Evolutionary conservation across 2,113 vertebrate species (phyloP).

Genomic region (Myiozetetes cayanensis): DNA sequence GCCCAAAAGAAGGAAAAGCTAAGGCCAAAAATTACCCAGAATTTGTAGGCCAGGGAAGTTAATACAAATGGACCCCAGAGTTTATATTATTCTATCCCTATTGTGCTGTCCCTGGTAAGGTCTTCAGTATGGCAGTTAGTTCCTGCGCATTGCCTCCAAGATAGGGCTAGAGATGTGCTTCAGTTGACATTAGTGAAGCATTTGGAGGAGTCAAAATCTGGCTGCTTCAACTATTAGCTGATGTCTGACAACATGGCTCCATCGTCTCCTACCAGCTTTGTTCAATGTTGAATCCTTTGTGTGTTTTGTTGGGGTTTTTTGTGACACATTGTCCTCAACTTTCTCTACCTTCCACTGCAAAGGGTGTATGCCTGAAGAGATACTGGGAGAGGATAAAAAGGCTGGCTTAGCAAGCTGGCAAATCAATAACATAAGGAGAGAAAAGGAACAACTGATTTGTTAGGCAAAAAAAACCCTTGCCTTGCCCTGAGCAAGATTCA

Average conservation of each 20-base stretch:
- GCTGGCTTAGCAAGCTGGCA: background rate
- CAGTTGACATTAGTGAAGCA: accelerated
- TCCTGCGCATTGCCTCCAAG: background rate
- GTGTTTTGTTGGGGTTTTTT: background rate
- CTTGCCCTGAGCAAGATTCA: background rate
- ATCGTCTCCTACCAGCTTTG: background rate
- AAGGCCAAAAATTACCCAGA: background rate
- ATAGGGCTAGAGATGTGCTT: background rate
- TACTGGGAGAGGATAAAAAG: background rate
- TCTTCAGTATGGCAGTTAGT: background rate
- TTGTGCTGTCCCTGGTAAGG: background rate
- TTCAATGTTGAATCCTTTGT: background rate
- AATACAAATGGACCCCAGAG: background rate
- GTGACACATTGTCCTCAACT: background rate
- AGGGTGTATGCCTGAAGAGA: background rate
- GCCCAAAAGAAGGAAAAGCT: background rate
- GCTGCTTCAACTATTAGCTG: background rate
- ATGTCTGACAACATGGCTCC: background rate
- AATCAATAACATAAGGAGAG: background rate
- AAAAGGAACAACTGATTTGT: background rate
- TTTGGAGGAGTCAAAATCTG: background rate
- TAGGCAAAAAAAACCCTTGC: accelerated
- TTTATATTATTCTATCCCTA: background rate
- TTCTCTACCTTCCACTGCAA: background rate
- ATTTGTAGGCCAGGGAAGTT: background rate